These are phyloP conservation scores for Cheilosia scutellata DNA, from an alignment of 2,888 invertebrate genomes.

Conservation along the genomic window DNA sequence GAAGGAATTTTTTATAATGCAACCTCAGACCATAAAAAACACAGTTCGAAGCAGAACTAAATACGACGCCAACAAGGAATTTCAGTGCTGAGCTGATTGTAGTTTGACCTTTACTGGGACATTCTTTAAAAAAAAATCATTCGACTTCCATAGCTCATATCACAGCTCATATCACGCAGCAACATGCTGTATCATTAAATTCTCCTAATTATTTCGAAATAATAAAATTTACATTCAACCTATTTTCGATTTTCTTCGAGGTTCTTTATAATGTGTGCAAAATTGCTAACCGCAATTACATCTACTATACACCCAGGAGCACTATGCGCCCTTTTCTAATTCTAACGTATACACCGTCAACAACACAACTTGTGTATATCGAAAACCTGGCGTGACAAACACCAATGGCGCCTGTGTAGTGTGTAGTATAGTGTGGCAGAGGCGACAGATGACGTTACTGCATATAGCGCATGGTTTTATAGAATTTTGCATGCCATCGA, in stretches of 20 bases:
- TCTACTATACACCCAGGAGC: background rate
- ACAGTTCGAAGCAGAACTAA: no score
- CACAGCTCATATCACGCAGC: no score
- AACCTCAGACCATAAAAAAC: no score
- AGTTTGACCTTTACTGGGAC: no score
- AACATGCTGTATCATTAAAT: slow-evolving; percentile 10
- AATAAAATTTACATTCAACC: slow-evolving; percentile 65
- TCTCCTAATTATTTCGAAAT: slow-evolving; percentile 51
- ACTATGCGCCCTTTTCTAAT: slow-evolving; percentile 35
- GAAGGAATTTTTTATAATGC: no score
- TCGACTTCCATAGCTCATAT: no score
- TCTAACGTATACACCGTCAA: slow-evolving; percentile 31
- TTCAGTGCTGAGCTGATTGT: no score
- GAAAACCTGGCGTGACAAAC: slow-evolving; percentile 71
- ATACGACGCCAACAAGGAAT: no score
- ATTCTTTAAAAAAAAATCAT: no score
- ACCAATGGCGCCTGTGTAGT: slow-evolving; percentile 63
- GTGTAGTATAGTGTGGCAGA: slow-evolving; percentile 28
- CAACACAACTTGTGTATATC: slow-evolving; percentile 16
- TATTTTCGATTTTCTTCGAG: slow-evolving; percentile 5
- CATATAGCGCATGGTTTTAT: slow-evolving; percentile 33
- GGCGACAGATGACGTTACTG: slow-evolving; percentile 48
- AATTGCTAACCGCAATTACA: slow-evolving; percentile 35
- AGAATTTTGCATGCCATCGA: slow-evolving; percentile 54
- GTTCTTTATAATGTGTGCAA: background rate